Conservation (phyloP, 2,888 invertebrate species). For the Yponomeuta plumbellus region DNA sequence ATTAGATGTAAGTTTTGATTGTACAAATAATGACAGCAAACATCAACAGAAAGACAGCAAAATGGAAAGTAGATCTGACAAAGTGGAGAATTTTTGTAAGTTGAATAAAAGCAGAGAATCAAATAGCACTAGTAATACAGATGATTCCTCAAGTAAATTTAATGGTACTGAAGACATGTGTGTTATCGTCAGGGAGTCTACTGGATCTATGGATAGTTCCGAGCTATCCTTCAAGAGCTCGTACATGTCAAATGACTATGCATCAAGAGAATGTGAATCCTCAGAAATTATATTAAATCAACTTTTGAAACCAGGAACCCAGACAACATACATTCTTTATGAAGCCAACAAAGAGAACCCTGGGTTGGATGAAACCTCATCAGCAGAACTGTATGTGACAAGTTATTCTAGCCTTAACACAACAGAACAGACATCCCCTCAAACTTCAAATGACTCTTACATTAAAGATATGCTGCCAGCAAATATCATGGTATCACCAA, state of each 20-base stretch:
- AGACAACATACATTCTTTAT: not conserved
- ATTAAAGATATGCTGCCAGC: not conserved
- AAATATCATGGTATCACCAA: not conserved
- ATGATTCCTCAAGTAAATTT: conserved; percentile 15
- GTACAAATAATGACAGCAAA: conserved; percentile 32
- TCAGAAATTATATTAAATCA: conserved; percentile 1
- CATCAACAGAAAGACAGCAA: conserved; percentile 36
- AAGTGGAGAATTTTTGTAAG: conserved; percentile 72
- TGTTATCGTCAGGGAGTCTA: not conserved
- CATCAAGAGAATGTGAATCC: conserved; percentile 1
- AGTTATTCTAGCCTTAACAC: not conserved
- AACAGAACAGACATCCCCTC: not conserved
- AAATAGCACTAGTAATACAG: conserved; percentile 37
- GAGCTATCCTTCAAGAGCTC: conserved; percentile 13
- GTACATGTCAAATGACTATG: not conserved
- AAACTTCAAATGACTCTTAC: not conserved
- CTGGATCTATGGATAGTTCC: not conserved
- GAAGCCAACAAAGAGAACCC: not conserved
- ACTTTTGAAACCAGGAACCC: not conserved
- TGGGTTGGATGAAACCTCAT: not conserved
- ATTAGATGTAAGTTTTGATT: conserved; percentile 59
- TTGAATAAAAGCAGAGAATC: conserved; percentile 70
- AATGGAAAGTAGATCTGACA: conserved; percentile 65
- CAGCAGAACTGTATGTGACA: not conserved
- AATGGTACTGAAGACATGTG: conserved; percentile 17